These are phyloP conservation scores for Euschistus heros DNA, from an alignment of 1,140 invertebrate genomes.

Conservation along the genomic window DNA sequence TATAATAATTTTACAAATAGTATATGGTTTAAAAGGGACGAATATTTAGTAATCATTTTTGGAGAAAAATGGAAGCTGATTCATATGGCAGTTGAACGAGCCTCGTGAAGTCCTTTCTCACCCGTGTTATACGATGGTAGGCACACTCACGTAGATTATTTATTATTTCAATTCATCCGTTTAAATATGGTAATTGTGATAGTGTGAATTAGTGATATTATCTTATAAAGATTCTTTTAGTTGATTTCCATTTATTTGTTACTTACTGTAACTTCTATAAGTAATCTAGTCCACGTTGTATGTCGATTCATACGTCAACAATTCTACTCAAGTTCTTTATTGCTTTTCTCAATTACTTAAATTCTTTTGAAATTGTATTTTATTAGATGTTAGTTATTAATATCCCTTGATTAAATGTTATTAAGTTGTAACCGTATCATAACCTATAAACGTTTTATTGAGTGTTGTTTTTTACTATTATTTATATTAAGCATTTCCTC, in stretches of 20 bases:
- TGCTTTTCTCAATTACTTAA: no score
- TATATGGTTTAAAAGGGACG: no score
- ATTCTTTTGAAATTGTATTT: background rate
- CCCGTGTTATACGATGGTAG: background rate
- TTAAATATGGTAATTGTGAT: background rate
- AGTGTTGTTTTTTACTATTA: background rate
- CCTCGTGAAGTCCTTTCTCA: conserved; percentile 7
- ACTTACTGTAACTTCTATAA: no score
- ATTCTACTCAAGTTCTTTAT: background rate
- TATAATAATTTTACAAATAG: no score
- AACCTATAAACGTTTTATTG: background rate
- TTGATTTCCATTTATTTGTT: background rate
- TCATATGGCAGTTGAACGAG: background rate
- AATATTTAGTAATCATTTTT: background rate
- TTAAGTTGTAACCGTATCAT: background rate
- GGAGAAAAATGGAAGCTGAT: background rate
- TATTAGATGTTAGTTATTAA: background rate
- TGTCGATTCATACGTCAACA: no score
- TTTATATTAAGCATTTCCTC: background rate
- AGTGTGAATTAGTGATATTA: background rate
- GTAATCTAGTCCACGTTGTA: no score
- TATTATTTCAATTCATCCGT: conserved; percentile 9
- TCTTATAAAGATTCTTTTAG: background rate
- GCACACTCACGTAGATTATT: background rate
- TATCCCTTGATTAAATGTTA: background rate